These are phyloP conservation scores for Pseudopleuronectes americanus DNA, from an alignment of 2,797 vertebrate genomes.

Conservation along the genomic window DNA sequence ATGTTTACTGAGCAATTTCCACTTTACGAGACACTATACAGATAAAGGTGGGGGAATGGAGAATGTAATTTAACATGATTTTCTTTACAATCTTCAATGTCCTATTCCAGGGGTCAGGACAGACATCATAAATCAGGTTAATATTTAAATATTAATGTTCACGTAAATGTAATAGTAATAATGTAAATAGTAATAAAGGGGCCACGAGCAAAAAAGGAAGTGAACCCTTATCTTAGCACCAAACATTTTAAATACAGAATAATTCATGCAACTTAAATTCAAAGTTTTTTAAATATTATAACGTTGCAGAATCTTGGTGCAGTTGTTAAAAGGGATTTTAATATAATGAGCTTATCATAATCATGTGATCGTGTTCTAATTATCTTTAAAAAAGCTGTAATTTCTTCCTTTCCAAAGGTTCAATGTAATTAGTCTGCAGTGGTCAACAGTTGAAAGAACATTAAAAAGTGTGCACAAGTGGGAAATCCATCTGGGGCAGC, in stretches of 20 bases:
- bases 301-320: too few relatives aligned
- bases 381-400: slow-evolving; percentile 15
- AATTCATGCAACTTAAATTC: too few relatives aligned
- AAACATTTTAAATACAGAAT: too few relatives aligned
- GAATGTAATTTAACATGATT: neutral
- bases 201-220: too few relatives aligned
- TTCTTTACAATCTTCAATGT: neutral
- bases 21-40: slow-evolving; percentile 9
- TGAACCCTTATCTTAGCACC: too few relatives aligned
- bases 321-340: too few relatives aligned
- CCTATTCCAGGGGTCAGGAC: too few relatives aligned
- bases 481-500: slow-evolving; percentile 47
- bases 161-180: too few relatives aligned
- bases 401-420: slow-evolving; percentile 6
- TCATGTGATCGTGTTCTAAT: slow-evolving; percentile 8
- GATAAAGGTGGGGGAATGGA: neutral
- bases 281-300: too few relatives aligned
- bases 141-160: too few relatives aligned
- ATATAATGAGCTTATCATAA: neutral
- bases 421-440: slow-evolving; percentile 43
- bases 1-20: neutral
- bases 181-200: too few relatives aligned
- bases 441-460: slow-evolving; percentile 23
- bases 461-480: slow-evolving; percentile 41
- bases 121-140: too few relatives aligned